Evolutionary conservation across 1,140 invertebrate species (phyloP).

Genomic region (Apis dorsata): DNA sequence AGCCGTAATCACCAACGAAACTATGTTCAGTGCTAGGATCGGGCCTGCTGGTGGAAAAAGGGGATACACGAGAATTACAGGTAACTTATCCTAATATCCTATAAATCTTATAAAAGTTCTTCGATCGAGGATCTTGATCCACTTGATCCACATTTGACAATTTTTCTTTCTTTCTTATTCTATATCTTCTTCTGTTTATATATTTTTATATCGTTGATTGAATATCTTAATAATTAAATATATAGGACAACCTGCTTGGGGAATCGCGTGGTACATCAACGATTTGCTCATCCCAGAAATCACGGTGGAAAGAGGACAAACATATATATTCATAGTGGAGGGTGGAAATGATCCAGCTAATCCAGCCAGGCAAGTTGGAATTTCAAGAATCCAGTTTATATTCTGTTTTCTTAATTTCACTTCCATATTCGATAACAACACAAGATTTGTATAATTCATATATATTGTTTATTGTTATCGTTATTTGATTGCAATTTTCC

Average conservation of each 20-base stretch:
- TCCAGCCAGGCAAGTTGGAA: conserved; percentile 81
- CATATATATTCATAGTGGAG: conserved; percentile 93
- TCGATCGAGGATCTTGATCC: background rate
- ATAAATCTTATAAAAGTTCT: background rate
- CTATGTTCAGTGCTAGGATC: conserved; percentile 87
- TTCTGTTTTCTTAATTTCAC: background rate
- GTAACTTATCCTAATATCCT: conserved; percentile 67
- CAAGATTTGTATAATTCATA: too few relatives aligned
- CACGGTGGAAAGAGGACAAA: conserved; percentile 92
- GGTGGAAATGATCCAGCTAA: conserved; percentile 87
- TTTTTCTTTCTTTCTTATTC: background rate
- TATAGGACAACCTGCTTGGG: conserved; percentile 89
- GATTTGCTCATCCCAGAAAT: conserved; percentile 94
- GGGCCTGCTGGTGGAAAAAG: conserved; percentile 90
- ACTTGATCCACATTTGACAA: too few relatives aligned
- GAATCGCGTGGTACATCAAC: conserved; percentile 97
- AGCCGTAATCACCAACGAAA: conserved; percentile 81
- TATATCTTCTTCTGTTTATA: background rate
- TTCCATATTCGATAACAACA: background rate
- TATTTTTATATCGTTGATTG: background rate
- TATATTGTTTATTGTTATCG: background rate
- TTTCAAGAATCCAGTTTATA: background rate
- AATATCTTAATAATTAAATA: background rate
- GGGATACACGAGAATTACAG: conserved; percentile 90
- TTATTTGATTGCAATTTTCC: background rate